A percentile compares a stretch with the other conserved stretches of the same genome.
Evolutionary conservation across 1,140 invertebrate species (phyloP).

Genomic region (Nasonia vitripennis): DNA sequence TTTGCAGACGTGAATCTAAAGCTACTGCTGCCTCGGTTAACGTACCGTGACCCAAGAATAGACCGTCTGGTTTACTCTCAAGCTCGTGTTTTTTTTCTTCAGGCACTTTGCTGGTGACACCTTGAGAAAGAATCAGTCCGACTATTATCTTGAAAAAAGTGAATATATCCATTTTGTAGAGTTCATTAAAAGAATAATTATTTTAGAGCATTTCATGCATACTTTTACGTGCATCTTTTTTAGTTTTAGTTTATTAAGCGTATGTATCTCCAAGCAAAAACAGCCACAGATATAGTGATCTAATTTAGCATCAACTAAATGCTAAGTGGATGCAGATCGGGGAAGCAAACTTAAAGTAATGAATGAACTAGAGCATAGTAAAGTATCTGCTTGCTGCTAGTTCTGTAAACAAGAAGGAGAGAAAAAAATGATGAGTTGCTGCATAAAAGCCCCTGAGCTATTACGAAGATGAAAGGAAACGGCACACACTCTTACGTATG

Average conservation of each 20-base stretch:
- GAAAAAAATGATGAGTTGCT: neutral
- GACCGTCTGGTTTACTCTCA: neutral
- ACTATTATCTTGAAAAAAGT: too few species aligned
- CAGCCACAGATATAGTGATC: neutral
- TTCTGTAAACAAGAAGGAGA: neutral
- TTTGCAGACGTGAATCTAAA: neutral
- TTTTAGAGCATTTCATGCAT: too few species aligned
- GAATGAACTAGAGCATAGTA: neutral
- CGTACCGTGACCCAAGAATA: neutral
- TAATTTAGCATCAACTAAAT: neutral
- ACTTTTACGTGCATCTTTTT: too few species aligned
- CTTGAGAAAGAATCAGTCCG: too few species aligned
- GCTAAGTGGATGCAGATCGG: slow-evolving; percentile 5
- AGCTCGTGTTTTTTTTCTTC: neutral
- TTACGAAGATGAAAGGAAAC: neutral
- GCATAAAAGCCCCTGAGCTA: neutral
- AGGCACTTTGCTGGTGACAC: too few species aligned
- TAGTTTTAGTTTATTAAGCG: neutral
- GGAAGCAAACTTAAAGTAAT: neutral
- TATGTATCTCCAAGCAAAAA: neutral
- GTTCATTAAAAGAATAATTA: too few species aligned
- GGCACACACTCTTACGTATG: neutral
- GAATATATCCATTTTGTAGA: too few species aligned
- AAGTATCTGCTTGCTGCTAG: neutral
- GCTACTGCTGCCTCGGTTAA: neutral